Percentiles rank a stretch among this genome's conserved stretches.
Evolutionary conservation across 2,797 vertebrate species (phyloP).

Genomic region (Onychomys arenicola): DNA sequence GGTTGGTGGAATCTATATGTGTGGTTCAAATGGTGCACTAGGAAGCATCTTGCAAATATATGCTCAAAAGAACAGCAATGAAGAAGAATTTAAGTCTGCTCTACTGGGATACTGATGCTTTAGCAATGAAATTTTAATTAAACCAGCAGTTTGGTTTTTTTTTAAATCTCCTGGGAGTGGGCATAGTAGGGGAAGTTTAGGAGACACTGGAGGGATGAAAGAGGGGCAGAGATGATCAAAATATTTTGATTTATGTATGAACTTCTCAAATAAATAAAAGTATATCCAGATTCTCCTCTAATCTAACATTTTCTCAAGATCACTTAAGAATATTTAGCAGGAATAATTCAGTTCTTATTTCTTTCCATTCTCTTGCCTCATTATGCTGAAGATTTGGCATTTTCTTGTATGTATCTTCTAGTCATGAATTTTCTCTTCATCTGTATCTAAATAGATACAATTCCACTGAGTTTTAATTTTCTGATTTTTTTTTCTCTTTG

Average conservation of each 20-base stretch:
- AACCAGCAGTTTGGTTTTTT: neutral
- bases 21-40: neutral
- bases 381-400: neutral
- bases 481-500: neutral
- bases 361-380: neutral
- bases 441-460: neutral
- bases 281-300: neutral
- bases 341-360: neutral
- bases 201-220: neutral
- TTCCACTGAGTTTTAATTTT: neutral
- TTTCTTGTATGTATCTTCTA: neutral
- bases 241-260: neutral
- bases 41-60: neutral
- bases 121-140: constrained; percentile 37
- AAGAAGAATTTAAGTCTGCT: neutral
- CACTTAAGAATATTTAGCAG: neutral
- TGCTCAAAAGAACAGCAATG: neutral
- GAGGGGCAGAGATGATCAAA: neutral
- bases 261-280: neutral
- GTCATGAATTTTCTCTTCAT: constrained; percentile 4
- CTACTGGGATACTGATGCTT: neutral
- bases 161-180: neutral
- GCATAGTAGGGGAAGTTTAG: neutral
- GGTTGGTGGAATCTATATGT: neutral
- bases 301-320: neutral